phyloP scores from a whole-genome alignment of 2,888 invertebrate genomes.

The Drosophila cyrtoloma region DNA sequence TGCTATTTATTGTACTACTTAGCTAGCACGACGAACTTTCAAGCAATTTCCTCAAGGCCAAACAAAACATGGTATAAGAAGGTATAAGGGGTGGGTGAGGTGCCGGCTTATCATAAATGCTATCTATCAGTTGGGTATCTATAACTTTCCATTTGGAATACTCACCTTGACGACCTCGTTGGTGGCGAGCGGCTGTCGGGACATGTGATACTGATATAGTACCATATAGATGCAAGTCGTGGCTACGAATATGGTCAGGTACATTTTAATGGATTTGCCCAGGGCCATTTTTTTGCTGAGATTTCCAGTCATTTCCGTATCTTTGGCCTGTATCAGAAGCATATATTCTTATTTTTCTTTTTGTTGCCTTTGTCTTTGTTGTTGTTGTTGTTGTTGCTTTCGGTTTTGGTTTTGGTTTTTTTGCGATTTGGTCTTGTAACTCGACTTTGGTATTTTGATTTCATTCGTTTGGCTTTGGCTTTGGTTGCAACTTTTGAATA shows the following conservation, averaged over 20 bases:
- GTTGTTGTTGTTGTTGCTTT: conserved; percentile 14
- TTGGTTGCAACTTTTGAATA: conserved; percentile 34
- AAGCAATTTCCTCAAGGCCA: conserved; percentile 8
- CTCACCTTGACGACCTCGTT: conserved; percentile 83
- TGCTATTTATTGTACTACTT: not conserved
- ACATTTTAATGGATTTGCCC: conserved; percentile 88
- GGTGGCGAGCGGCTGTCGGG: conserved; percentile 85
- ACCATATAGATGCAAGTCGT: conserved; percentile 87
- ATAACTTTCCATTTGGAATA: conserved; percentile 6
- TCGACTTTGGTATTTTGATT: conserved; percentile 63
- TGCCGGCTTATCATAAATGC: conserved; percentile 10
- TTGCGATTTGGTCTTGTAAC: conserved; percentile 65
- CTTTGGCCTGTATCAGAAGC: conserved; percentile 37
- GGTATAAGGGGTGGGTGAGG: not conserved
- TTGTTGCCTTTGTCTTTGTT: conserved; percentile 16
- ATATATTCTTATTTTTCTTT: conserved; percentile 11
- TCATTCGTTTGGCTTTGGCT: conserved; percentile 67
- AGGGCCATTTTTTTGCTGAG: conserved; percentile 82
- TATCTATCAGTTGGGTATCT: conserved; percentile 13
- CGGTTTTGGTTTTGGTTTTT: conserved; percentile 30
- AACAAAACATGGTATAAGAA: conserved; percentile 1
- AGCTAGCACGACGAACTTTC: not conserved
- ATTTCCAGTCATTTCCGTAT: conserved; percentile 34
- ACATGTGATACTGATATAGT: conserved; percentile 89
- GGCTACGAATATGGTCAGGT: conserved; percentile 88